Evolutionary conservation across 2,113 vertebrate species (phyloP).

Genomic region (Siphamia tubifer): DNA sequence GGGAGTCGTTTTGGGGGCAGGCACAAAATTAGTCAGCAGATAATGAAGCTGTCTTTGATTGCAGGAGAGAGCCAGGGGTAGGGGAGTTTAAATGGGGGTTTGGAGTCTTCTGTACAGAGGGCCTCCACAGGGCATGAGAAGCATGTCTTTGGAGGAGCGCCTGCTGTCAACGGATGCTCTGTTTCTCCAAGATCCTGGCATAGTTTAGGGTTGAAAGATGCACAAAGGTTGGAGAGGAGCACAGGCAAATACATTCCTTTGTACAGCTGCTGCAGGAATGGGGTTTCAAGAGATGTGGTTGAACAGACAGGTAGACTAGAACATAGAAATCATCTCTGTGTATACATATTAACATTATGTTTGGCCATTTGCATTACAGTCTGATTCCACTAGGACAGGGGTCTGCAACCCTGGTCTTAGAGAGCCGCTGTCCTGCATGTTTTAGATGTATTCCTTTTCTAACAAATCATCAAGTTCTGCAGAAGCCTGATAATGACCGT

Average conservation of each 20-base stretch:
- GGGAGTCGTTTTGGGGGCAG: constrained; percentile 77
- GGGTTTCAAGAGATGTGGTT: constrained; percentile 32
- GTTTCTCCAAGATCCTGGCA: constrained; percentile 59
- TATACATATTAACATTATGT: neutral
- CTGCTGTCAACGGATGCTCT: constrained; percentile 70
- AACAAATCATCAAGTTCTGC: no score
- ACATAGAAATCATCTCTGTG: neutral
- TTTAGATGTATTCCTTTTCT: no score
- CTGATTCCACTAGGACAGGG: no score
- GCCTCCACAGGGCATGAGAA: constrained; percentile 68
- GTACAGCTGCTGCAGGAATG: constrained; percentile 48
- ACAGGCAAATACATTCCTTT: constrained; percentile 56
- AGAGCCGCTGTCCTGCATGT: no score
- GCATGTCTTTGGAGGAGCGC: constrained; percentile 73
- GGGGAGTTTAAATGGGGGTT: constrained; percentile 11
- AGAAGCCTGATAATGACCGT: no score
- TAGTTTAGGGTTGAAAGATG: constrained; percentile 68
- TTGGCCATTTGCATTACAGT: no score
- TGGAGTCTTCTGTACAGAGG: constrained; percentile 40
- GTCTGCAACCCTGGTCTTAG: no score
- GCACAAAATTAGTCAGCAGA: constrained; percentile 81
- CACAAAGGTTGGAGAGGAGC: constrained; percentile 47
- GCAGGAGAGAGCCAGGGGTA: constrained; percentile 26
- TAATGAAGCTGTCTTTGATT: constrained; percentile 87
- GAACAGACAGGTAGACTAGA: neutral